Conservation (phyloP, 1,140 invertebrate species). For the Drosophila pseudoobscura region DNA sequence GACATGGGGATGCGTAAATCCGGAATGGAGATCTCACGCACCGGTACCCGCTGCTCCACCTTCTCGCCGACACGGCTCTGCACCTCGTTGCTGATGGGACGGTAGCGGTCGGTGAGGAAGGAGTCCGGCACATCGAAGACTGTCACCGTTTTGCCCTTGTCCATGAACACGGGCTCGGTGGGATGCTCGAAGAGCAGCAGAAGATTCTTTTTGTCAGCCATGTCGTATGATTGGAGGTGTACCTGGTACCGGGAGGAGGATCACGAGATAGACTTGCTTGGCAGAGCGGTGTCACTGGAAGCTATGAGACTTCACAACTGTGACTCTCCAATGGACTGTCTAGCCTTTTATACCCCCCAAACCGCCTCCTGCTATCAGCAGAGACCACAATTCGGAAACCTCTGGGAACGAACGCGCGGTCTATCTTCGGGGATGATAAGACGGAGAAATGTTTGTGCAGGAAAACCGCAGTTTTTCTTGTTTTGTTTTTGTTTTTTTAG, state of each 20-base stretch:
- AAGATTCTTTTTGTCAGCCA: constrained; percentile 83
- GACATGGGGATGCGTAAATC: constrained; percentile 87
- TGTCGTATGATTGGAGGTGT: constrained; percentile 4
- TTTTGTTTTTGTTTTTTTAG: constrained; percentile 28
- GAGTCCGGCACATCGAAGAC: constrained; percentile 87
- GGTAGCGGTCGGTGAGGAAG: constrained; percentile 87
- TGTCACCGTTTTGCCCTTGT: constrained; percentile 86
- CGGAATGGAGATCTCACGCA: constrained; percentile 87
- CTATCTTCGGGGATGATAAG: constrained; percentile 10
- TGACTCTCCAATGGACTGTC: constrained; percentile 5
- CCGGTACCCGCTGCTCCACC: constrained; percentile 85
- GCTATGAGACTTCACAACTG: constrained; percentile 29
- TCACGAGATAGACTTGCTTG: not conserved
- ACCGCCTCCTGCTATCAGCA: constrained; percentile 1
- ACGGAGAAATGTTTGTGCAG: constrained; percentile 9
- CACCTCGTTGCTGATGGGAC: constrained; percentile 84
- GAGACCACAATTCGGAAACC: constrained; percentile 7
- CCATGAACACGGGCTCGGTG: constrained; percentile 89
- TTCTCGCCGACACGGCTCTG: constrained; percentile 85
- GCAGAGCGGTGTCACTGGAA: constrained; percentile 19
- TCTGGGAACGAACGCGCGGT: constrained; percentile 4
- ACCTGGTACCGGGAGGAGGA: not conserved
- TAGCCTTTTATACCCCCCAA: constrained; percentile 18
- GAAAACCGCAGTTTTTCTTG: constrained; percentile 27
- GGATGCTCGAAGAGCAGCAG: constrained; percentile 90